Conservation (phyloP, 2,888 invertebrate species). For the Drosophila pseudotakahashii region DNA sequence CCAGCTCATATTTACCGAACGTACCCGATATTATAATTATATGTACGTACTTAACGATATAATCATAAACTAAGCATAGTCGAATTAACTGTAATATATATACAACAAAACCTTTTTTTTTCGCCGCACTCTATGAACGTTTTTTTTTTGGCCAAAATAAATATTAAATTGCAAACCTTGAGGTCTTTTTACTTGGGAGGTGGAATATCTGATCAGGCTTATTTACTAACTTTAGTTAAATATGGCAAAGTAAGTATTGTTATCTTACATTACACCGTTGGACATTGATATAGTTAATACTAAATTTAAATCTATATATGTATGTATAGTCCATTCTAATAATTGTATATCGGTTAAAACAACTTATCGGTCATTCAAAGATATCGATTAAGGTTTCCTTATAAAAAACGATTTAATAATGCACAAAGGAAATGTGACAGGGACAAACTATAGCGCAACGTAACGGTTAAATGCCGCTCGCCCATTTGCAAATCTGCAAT, state of each 20-base stretch:
- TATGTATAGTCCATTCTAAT: too few relatives aligned
- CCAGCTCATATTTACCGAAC: conserved; percentile 20
- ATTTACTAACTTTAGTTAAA: too few relatives aligned
- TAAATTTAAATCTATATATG: too few relatives aligned
- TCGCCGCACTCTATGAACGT: conserved; percentile 53
- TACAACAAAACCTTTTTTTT: conserved; percentile 35
- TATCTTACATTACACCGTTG: too few relatives aligned
- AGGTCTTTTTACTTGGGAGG: conserved; percentile 7
- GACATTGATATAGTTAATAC: too few relatives aligned
- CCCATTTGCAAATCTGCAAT: conserved; percentile 33
- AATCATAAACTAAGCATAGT: conserved; percentile 64
- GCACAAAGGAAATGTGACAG: not conserved
- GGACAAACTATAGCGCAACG: not conserved
- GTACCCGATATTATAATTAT: conserved; percentile 36
- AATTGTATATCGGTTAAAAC: not conserved
- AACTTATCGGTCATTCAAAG: not conserved
- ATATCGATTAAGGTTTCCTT: not conserved
- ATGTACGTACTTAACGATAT: conserved; percentile 23
- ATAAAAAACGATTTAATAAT: not conserved
- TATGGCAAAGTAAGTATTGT: too few relatives aligned
- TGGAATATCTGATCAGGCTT: too few relatives aligned
- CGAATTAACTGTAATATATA: conserved; percentile 71
- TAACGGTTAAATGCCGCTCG: conserved; percentile 30
- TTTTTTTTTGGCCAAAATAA: conserved; percentile 57
- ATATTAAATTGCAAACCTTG: conserved; percentile 14